Evolutionary conservation across 2,888 invertebrate species (phyloP), one percentile per base, ranked within the genome.

Genomic region (Mimas tiliae): DNA sequence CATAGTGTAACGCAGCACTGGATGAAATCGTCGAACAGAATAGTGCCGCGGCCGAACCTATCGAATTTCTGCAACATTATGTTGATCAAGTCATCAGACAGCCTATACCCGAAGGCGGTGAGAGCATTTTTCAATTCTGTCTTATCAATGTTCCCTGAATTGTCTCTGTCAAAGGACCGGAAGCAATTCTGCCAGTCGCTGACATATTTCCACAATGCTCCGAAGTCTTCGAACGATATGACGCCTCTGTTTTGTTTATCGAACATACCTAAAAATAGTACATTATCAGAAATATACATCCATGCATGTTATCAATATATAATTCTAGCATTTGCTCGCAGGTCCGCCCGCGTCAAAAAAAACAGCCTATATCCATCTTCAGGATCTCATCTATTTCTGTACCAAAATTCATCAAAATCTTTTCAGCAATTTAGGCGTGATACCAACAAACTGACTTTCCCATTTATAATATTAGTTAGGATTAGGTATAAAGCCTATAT

Each of bases 101-200:
- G 90, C 70, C 97, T 94, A 85, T 98, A 98, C 52, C 98, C 99
- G 90, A 99, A 99, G 14, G 97, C 96, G 1, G 96, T 96, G 0
- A 99, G 94, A 0, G 99, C 99, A 71, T 96, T 97, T 88, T 96
- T 97, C n/a, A 99, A 88, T 90, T 99, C 99, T 65, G 95, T 90
- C 76, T 95, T 96, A 89, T 99, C 99, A 74, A 99, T 99, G 79
- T 97, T 97, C 33, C 99, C 97, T 3, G 97, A 97, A 82, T 96
- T 97, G 83, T 99, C 99, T 53, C 96, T 94, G 86, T 99, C 99
- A 85, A 98, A 99, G 0, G 97, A 96, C 53, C 97, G 95, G 88
- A 99, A 99, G 85, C 98, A 98, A 80, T 96, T 96, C 84, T 99
- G 98, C 99, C 99, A 99, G 81, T 99, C 99, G 7, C 97, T 98